A percentile compares a stretch with the other conserved stretches of the same genome.
These are phyloP conservation scores for Drosophila pegasa DNA, from an alignment of 2,888 invertebrate species.

Conservation along the genomic window DNA sequence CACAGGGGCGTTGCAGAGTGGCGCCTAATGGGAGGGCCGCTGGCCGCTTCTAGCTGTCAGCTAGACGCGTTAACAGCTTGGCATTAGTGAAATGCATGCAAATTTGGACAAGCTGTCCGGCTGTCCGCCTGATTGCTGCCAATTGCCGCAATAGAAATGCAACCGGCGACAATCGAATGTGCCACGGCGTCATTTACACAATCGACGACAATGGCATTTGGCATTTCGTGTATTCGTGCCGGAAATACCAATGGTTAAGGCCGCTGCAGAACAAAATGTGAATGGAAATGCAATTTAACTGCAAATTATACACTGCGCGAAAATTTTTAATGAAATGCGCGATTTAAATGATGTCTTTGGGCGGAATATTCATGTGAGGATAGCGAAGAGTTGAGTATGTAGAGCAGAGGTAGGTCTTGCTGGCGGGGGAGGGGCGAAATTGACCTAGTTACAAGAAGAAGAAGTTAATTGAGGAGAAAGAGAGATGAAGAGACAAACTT, in stretches of 20 bases:
- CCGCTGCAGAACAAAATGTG: constrained; percentile 16
- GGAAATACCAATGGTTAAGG: constrained; percentile 34
- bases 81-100: constrained; percentile 45
- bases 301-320: not conserved
- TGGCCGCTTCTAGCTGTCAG: constrained; percentile 8
- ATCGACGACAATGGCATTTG: constrained; percentile 19
- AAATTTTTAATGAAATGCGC: not conserved
- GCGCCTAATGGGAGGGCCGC: constrained; percentile 14
- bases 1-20: constrained; percentile 5
- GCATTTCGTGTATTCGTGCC: constrained; percentile 14
- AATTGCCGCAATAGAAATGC: constrained; percentile 39
- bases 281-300: not conserved
- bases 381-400: no score
- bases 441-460: no score
- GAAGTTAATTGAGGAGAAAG: not conserved
- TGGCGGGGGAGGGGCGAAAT: no score
- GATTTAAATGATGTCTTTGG: not conserved
- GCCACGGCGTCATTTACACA: constrained; percentile 22
- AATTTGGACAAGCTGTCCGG: constrained; percentile 35
- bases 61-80: constrained; percentile 6
- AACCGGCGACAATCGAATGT: constrained; percentile 44
- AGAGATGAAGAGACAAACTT: not conserved
- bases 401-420: no score
- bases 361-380: no score
- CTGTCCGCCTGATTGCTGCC: constrained; percentile 39